Base-by-base conservation (phyloP, 2,888 invertebrate species). In the Gisinianus flammeolus region DNA sequence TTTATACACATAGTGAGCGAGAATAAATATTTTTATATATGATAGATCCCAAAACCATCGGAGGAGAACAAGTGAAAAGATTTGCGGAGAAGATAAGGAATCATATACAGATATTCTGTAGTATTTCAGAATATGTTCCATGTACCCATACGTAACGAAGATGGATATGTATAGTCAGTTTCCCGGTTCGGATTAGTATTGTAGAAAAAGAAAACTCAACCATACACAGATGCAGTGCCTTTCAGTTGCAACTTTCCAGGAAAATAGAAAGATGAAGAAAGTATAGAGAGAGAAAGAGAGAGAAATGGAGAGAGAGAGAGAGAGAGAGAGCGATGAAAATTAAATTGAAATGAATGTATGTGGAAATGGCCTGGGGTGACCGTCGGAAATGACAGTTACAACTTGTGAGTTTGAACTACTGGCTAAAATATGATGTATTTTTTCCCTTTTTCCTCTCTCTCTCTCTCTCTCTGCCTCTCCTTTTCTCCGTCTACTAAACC, bases 311-410 rank as follows among this genome's bases (percentile, higher is more conserved):
- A 64, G 58, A 24, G 58, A 10, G 58, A n/a, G 22, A 58, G 22
- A 58, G 22, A 2, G 28, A 64, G 28, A 64, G 26, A 26, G 8
- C 19, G 2, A 44, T 12, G 19, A 19, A 19, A 44, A 44, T 44
- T 44, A 6, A 44, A 64, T 24, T 64, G 64, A 64, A 28, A 26
- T 2, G 64, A 64, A 64, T 28, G 64, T 67, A 22, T 67, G 31
- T 28, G 31, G 33, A 67, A 33, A 33, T 67, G 31, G 67, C 67
- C 67, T 67, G 67, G 67, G 67, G 67, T 67, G 67, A n/a, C 67
- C 28, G 22, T 2, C 30, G 30, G 33, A 67, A 67, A 33, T 67
- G 67, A 19, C 16, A 44, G 67, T 67, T 67, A 67, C 67, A 67
- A 12, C 67, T 31, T 67, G 30, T 67, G 24, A 33, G 16, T 19